Conservation (phyloP, 2,797 vertebrate species). For the Parauchenoglanis punctatus region DNA sequence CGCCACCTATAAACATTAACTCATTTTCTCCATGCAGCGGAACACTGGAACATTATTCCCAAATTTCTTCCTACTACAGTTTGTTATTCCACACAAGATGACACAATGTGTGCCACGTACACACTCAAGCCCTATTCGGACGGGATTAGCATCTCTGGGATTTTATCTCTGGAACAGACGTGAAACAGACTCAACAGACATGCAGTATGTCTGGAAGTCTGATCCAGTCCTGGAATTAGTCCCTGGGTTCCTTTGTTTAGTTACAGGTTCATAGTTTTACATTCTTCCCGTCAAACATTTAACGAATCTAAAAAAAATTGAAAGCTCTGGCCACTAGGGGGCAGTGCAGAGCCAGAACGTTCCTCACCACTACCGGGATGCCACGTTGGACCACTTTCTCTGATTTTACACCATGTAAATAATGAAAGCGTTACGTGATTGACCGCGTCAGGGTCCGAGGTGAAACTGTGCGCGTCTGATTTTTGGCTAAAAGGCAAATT, state of each 20-base stretch:
- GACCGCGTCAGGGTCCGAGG: not conserved
- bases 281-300: not conserved
- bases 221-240: not conserved
- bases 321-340: not conserved
- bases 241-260: not conserved
- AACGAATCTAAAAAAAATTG: not conserved
- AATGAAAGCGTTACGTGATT: too few relatives aligned
- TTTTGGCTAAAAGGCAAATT: slow-evolving; percentile 36
- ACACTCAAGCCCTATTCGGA: not conserved
- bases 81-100: not conserved
- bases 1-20: not conserved
- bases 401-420: not conserved
- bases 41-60: not conserved
- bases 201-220: not conserved
- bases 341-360: not conserved
- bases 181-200: not conserved
- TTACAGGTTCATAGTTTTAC: not conserved
- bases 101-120: not conserved
- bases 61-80: not conserved
- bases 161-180: not conserved
- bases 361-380: not conserved
- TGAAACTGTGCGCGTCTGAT: not conserved
- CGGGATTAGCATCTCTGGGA: not conserved
- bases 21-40: not conserved
- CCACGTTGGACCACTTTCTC: not conserved